Conservation (phyloP, 1,140 invertebrate genomes). For the Drosophila auraria region DNA sequence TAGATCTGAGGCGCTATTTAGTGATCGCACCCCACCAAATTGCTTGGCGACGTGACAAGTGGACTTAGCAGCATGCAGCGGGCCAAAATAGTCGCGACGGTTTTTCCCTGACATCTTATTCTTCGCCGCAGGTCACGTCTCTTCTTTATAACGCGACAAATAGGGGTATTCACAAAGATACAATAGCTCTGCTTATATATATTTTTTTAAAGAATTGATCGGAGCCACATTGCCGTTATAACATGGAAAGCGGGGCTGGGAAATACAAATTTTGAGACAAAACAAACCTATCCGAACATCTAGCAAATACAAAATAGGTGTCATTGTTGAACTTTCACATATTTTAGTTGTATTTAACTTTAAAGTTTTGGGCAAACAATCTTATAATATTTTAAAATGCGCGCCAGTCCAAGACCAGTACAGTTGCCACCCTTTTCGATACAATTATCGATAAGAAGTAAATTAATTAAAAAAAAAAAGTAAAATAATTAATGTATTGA, state of each 20-base stretch:
- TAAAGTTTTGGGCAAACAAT: no score
- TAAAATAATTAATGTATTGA: no score
- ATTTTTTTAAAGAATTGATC: background rate
- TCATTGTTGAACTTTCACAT: background rate
- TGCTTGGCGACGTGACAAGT: slow-evolving; percentile 55
- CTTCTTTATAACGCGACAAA: background rate
- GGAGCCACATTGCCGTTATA: no score
- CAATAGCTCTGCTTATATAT: background rate
- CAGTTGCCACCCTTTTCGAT: background rate
- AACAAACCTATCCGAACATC: no score
- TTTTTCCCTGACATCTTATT: slow-evolving; percentile 31
- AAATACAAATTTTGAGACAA: no score
- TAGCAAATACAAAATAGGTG: background rate
- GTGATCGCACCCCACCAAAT: slow-evolving; percentile 30
- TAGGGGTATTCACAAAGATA: background rate
- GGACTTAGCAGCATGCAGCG: background rate
- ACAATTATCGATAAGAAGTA: background rate
- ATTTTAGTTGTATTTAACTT: background rate
- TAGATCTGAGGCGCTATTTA: slow-evolving; percentile 37
- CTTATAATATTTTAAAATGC: background rate
- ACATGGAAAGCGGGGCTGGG: no score
- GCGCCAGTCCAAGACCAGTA: background rate
- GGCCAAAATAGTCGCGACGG: slow-evolving; percentile 20
- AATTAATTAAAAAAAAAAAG: no score
- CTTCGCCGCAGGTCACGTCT: slow-evolving; percentile 28